Conservation (phyloP, 2,113 vertebrate species). For the Xyliphius kryptos region DNA sequence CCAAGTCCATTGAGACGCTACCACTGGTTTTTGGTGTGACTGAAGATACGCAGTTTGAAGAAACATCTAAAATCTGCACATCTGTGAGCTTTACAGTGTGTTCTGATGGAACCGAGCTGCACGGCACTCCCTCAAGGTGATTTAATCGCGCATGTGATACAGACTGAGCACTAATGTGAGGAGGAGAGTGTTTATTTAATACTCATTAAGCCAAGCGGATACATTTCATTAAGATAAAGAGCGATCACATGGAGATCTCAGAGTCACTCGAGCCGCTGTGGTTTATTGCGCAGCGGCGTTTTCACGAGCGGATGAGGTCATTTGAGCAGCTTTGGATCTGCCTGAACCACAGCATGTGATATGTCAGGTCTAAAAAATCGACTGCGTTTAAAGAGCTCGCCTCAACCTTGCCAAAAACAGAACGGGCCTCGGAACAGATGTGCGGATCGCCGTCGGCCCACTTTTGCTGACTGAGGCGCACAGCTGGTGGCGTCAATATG, state of each 20-base stretch:
- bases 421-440: neutral
- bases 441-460: slow-evolving; percentile 7
- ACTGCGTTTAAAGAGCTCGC: too few relatives aligned
- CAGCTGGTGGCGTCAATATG: slow-evolving; percentile 26
- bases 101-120: neutral
- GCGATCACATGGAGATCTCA: too few relatives aligned
- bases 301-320: too few relatives aligned
- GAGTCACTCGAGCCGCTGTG: neutral
- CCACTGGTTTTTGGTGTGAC: too few relatives aligned
- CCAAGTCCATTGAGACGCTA: too few relatives aligned
- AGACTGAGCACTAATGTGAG: neutral
- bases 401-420: slow-evolving; percentile 1
- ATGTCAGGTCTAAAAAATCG: too few relatives aligned
- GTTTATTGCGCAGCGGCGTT: neutral
- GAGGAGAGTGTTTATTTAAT: slow-evolving; percentile 11
- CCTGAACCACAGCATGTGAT: too few relatives aligned
- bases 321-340: too few relatives aligned
- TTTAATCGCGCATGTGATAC: neutral
- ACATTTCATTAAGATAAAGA: slow-evolving; percentile 22
- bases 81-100: neutral
- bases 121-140: too few relatives aligned
- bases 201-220: neutral
- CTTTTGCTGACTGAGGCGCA: slow-evolving; percentile 13
- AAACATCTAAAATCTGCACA: too few relatives aligned
- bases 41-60: too few relatives aligned